These are phyloP conservation scores for Ochotona curzoniae DNA, from an alignment of 2,113 vertebrate genomes.

Conservation along the genomic window DNA sequence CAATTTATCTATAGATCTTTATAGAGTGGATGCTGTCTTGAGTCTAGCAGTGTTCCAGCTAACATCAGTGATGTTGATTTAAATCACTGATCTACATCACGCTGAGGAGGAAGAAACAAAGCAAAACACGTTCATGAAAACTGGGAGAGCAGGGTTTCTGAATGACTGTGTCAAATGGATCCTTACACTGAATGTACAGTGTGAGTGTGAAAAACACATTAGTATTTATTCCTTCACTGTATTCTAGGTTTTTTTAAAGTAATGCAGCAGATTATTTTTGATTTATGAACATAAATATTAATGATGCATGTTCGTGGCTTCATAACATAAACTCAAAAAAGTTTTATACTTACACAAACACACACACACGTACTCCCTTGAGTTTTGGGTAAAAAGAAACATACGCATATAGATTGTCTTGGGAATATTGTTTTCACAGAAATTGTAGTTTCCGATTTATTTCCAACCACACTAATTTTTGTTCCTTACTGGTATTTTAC, in stretches of 20 bases:
- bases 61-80: background rate
- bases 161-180: background rate
- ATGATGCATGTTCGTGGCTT: constrained; percentile 42
- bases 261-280: background rate
- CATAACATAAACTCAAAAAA: constrained; percentile 38
- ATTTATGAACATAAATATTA: constrained; percentile 54
- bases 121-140: background rate
- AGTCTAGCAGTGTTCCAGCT: background rate
- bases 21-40: background rate
- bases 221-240: background rate
- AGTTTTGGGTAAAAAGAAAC: background rate
- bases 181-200: background rate
- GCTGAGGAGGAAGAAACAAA: background rate
- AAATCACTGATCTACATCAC: background rate
- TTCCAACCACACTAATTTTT: background rate
- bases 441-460: background rate
- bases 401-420: background rate
- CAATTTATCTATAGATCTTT: background rate
- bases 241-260: background rate
- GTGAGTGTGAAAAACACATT: background rate
- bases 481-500: background rate
- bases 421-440: background rate
- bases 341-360: background rate
- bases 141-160: background rate
- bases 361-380: too few relatives aligned